These are phyloP conservation scores for Mylabris sibirica DNA, from an alignment of 2,888 invertebrate genomes.

Conservation along the genomic window DNA sequence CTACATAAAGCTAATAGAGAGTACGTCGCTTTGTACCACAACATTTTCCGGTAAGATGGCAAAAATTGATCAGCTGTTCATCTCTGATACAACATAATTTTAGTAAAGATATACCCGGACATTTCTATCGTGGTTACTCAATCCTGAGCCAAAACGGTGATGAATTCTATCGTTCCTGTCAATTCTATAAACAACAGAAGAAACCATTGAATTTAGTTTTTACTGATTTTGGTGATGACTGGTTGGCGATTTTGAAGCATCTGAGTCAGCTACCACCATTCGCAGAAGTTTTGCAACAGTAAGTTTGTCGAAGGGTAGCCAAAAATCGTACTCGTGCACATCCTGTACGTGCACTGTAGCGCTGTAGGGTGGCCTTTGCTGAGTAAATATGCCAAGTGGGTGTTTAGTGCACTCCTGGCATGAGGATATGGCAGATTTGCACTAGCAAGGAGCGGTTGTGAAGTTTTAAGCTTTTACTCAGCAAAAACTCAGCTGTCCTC, in stretches of 20 bases:
- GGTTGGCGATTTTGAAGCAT: constrained; percentile 79
- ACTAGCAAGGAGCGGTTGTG: no score
- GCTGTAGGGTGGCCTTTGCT: no score
- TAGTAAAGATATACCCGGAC: constrained; percentile 18
- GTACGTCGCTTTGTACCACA: no score
- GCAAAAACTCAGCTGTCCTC: no score
- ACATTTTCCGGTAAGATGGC: constrained; percentile 32
- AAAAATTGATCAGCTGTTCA: constrained; percentile 60
- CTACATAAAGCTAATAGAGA: no score
- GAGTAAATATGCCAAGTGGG: no score
- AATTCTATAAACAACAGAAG: constrained; percentile 5
- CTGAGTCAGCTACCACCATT: constrained; percentile 50
- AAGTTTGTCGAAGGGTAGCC: neutral
- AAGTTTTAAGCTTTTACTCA: no score
- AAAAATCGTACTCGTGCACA: neutral
- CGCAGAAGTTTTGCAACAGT: neutral
- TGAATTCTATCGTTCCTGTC: neutral
- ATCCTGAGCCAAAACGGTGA: constrained; percentile 13
- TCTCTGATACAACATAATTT: constrained; percentile 61
- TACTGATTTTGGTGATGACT: constrained; percentile 89
- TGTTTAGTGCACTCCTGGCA: no score
- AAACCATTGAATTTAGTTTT: neutral
- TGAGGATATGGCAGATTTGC: no score
- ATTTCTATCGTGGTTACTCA: constrained; percentile 23
- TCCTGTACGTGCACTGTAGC: neutral